Base-by-base conservation (phyloP, 2,797 vertebrate genomes). In the Chelmon rostratus region DNA sequence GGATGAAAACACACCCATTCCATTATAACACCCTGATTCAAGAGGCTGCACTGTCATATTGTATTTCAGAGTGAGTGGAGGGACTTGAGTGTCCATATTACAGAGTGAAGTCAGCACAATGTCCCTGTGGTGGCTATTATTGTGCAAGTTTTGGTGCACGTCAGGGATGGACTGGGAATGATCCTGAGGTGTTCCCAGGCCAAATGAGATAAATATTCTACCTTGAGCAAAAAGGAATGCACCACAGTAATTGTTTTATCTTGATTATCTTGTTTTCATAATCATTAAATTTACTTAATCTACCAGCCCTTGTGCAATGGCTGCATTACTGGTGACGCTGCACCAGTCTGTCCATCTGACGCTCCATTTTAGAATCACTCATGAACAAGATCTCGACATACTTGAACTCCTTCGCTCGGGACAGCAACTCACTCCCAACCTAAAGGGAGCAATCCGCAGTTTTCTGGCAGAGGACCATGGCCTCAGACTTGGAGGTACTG, bases 121-220 rank as follows among this genome's bases (percentile, higher is more conserved):
- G 2, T 56, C 66, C 38, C 44, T 58, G 58, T 23, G 44, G 53
- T 64, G 68, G 59, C 71, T 76, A 68, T 53, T 71, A 72, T 70
- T 7, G 46, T 64, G 37, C 21, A 56, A 52, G 33, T 85, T 23
- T 49, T 38, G 44, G 9, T 33, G 16, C 23, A n/a, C n/a, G 31
- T 31, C 28, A 31, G 28, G 28, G 28, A 31, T 4, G 28, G 28
- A 31, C 28, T 31, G 28, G 28, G 28, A 31, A 31, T 31, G 31
- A 31, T 31, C 28, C 28, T 31, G 28, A 31, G 28, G 28, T 31
- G 28, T 28, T 31, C 28, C 28, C 28, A 31, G 28, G 28, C 31
- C 28, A 31, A 31, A 31, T 31, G 4, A 31, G 28, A 31, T 31
- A 31, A 31, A 31, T 31, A 31, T 28, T 31, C 28, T 31, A 28